phyloP scores from a whole-genome alignment of 2,797 vertebrate genomes.

The Characodon lateralis region DNA sequence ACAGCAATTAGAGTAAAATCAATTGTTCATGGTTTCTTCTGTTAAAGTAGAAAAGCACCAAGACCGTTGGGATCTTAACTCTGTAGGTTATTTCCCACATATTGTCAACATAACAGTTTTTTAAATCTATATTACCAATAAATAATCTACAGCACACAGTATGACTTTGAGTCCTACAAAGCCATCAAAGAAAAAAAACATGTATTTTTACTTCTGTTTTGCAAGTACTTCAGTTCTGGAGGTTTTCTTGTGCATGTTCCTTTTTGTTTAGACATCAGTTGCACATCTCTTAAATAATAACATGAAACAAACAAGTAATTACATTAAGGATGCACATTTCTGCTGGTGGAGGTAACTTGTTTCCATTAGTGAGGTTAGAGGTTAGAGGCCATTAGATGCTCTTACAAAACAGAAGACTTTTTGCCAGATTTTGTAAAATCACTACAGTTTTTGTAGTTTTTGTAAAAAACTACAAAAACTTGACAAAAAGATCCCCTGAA shows the following conservation, averaged over 20 bases:
- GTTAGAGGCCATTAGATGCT: background rate
- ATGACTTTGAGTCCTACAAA: too few relatives aligned
- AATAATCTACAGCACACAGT: too few relatives aligned
- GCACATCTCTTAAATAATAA: background rate
- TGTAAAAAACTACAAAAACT: background rate
- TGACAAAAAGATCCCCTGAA: background rate
- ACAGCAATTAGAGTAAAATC: conserved; percentile 68
- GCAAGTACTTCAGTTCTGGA: background rate
- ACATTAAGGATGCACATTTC: too few relatives aligned
- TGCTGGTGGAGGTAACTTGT: background rate
- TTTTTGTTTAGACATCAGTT: background rate
- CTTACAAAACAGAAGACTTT: background rate
- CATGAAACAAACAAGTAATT: background rate
- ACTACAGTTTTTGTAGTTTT: background rate
- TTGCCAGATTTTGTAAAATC: background rate
- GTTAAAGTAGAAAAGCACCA: conserved; percentile 31
- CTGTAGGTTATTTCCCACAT: conserved; percentile 61
- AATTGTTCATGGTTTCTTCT: conserved; percentile 74
- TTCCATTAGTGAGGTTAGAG: background rate
- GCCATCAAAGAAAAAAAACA: background rate
- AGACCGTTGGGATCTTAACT: conserved; percentile 13
- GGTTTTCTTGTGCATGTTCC: background rate
- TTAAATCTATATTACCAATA: too few relatives aligned
- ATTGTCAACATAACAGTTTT: conserved; percentile 43
- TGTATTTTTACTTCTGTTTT: background rate